Evolutionary conservation across 2,113 vertebrate species (phyloP).

Genomic region (Oceanites oceanicus): DNA sequence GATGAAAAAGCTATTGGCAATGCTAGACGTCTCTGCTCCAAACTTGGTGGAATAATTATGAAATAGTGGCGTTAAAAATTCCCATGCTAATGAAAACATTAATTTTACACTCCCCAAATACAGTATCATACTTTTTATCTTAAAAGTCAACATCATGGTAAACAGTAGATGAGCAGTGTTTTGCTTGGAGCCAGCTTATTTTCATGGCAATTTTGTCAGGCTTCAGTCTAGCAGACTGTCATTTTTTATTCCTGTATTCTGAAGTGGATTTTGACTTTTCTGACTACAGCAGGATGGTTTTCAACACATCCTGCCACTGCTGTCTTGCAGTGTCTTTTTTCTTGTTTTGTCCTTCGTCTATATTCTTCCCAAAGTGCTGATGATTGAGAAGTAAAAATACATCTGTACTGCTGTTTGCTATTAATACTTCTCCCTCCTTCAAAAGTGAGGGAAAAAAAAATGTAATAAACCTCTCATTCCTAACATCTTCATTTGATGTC

Average conservation of each 20-base stretch:
- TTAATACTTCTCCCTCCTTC: background rate
- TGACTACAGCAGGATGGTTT: background rate
- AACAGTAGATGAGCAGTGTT: background rate
- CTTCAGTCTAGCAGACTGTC: background rate
- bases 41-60: background rate
- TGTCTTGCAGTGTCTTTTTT: background rate
- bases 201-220: background rate
- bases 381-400: background rate
- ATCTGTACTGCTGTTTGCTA: background rate
- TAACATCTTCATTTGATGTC: background rate
- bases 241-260: background rate
- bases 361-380: background rate
- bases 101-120: background rate
- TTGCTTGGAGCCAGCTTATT: background rate
- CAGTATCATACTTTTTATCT: background rate
- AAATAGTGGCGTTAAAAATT: conserved; percentile 13
- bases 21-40: background rate
- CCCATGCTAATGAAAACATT: background rate
- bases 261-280: conserved; percentile 4
- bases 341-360: background rate
- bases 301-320: background rate
- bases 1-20: background rate
- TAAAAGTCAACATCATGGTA: background rate
- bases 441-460: background rate
- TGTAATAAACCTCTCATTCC: background rate